Evolutionary conservation across 2,113 vertebrate genomes (phyloP), one percentile per base, ranked within the genome.

Genomic region (Alosa alosa): DNA sequence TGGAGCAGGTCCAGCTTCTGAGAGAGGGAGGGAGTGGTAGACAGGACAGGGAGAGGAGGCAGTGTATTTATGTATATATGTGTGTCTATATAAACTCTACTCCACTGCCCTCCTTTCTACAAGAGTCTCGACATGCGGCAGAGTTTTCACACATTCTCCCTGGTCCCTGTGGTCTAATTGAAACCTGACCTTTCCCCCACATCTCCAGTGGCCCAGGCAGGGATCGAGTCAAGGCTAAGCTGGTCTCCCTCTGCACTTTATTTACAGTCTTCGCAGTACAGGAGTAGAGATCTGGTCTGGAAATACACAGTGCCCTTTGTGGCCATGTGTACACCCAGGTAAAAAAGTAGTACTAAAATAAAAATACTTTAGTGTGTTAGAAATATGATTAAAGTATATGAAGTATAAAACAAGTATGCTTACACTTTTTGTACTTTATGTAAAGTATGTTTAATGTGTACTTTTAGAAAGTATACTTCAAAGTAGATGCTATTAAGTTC

Each of bases 131-230:
- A 72, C 64, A 72, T 72, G 64, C 64, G 11, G 25, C 64, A 72
- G 64, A 72, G 31, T 72, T 72, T 72, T 72, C 64, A 72, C 64
- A 72, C 64, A 72, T 72, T 72, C 64, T 72, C 64, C 3, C 1
- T 25, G 25, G 25, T 72, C 64, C n/a, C 64, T 72, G 64, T 36
- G 64, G 64, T 72, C 64, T 72, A 72, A 72, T 72, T 72, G 64
- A 72, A 36, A 72, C 1, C 25, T 72, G 64, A 72, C 64, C 64
- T 72, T 72, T 72, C 64, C 64, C 11, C 64, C 10, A 72, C 25
- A 36, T 72, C 64, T 72, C 64, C 64, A 72, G 64, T 36, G 64
- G 64, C 64, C 64, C n/a, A 72, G 64, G 64, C 64, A 72, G 10
- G 64, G 64, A 72, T 72, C 64, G 36, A 72, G 64, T 11, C 25